Conservation (phyloP, 2,888 invertebrate genomes). For the Rotaria macrura region DNA sequence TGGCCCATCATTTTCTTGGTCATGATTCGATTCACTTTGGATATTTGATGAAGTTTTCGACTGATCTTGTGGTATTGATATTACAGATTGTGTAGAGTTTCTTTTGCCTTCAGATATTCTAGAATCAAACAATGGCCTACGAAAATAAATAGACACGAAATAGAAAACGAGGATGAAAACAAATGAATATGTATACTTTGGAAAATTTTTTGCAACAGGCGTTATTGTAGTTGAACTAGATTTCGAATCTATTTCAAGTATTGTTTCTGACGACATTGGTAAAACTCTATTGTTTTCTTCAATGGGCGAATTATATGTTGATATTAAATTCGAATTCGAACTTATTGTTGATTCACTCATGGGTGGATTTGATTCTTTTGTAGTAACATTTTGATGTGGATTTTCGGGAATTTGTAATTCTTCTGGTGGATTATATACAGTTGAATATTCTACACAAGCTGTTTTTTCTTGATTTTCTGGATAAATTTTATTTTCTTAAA, state of each 20-base stretch:
- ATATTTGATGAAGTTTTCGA: too few relatives aligned
- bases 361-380: constrained; percentile 20
- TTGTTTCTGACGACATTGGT: neutral
- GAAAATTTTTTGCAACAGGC: constrained; percentile 30
- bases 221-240: constrained; percentile 26
- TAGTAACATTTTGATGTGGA: neutral
- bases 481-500: constrained; percentile 20
- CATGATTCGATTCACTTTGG: too few relatives aligned
- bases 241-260: constrained; percentile 20
- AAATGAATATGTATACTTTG: neutral
- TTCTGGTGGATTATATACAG: constrained; percentile 28
- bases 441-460: constrained; percentile 30
- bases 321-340: neutral
- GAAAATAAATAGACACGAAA: neutral
- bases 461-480: constrained; percentile 31
- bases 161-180: too few relatives aligned
- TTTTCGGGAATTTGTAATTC: constrained; percentile 21
- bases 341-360: constrained; percentile 27
- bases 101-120: neutral
- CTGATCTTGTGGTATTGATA: too few relatives aligned
- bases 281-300: neutral
- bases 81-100: neutral
- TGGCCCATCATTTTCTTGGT: neutral
- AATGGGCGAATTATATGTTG: neutral
- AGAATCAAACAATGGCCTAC: neutral